Conservation (phyloP, 2,888 invertebrate genomes). For the Melolontha melolontha region DNA sequence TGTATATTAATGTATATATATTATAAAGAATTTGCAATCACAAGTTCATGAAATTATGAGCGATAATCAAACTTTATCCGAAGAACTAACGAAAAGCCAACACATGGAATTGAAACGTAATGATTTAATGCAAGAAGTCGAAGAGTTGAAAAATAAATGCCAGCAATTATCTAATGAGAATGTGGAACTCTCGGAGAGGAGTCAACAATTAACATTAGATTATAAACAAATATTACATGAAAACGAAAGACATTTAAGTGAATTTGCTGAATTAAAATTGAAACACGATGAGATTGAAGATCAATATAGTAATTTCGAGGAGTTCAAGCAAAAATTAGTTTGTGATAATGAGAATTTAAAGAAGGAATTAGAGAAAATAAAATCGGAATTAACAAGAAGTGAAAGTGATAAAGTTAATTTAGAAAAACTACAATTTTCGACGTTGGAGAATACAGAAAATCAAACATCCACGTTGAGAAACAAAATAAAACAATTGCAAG, state of each 20-base stretch:
- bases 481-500: slow-evolving; percentile 30
- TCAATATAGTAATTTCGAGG: slow-evolving; percentile 28
- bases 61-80: slow-evolving; percentile 36
- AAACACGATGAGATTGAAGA: slow-evolving; percentile 51
- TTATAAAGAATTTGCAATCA: slow-evolving; percentile 25
- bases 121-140: slow-evolving; percentile 11
- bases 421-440: slow-evolving; percentile 25
- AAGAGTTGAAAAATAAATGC: slow-evolving; percentile 32
- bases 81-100: slow-evolving; percentile 23
- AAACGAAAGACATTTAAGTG: slow-evolving; percentile 55
- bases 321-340: slow-evolving; percentile 38
- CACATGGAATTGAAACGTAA: slow-evolving; percentile 22
- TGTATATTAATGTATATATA: too few relatives aligned
- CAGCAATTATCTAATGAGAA: slow-evolving; percentile 52
- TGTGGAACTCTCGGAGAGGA: slow-evolving; percentile 54
- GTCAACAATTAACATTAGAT: slow-evolving; percentile 57
- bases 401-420: slow-evolving; percentile 7
- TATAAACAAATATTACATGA: slow-evolving; percentile 58
- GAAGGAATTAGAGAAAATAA: slow-evolving; percentile 12
- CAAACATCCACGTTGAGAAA: slow-evolving; percentile 23
- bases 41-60: slow-evolving; percentile 23
- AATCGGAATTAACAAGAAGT: slow-evolving; percentile 16
- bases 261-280: slow-evolving; percentile 57
- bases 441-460: slow-evolving; percentile 21
- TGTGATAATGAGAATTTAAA: slow-evolving; percentile 42